Evolutionary conservation across 2,888 invertebrate species (phyloP), one percentile per base, ranked within the genome.

Genomic region (Leptinotarsa haldemani): DNA sequence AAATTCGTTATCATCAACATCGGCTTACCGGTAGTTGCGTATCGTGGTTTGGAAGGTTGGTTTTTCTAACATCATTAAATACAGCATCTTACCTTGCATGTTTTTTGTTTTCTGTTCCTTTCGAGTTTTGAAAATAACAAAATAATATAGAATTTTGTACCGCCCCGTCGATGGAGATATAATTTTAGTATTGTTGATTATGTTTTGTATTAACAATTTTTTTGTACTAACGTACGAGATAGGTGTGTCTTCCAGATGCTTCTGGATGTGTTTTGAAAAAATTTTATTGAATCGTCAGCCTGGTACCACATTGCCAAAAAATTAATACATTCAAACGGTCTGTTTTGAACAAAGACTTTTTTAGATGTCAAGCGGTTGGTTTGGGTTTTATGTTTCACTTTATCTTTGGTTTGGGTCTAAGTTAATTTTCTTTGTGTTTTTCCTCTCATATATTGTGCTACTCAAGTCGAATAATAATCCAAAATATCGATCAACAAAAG

Each of bases 221-320:
- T 75, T 71, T 69, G 9, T 76, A 74, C 77, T 77, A 74, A 74
- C 77, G 52, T 40, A 70, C 58, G 68, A 76, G 69, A 73, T 73
- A 75, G 75, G 73, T 75, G 18, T 61, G 40, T 73, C 70, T 68
- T 76, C 61, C 76, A 76, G 76, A 73, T 69, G 71, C 71, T 74
- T 71, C 66, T 74, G 72, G 75, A 72, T 69, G 30, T 75, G 61
- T 74, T 64, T 65, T 40, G 40, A 58, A 71, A 68, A 46, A 58
- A 61, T 70, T 56, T 67, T 73, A 65, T 72, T 71, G 63, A 75
- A 47, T 72, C 74, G 75, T 80, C 83, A 84, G 84, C 84, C 84
- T 84, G 83, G 84, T 81, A 79, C 79, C 84, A 83, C 84, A 84
- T 84, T 84, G 84, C 83, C 83, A 74, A 76, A 50, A 18, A 46